A percentile compares a stretch with the other conserved stretches of the same genome.
These are phyloP conservation scores for Poliocrania exsul DNA, from an alignment of 2,797 vertebrate species.

Conservation along the genomic window DNA sequence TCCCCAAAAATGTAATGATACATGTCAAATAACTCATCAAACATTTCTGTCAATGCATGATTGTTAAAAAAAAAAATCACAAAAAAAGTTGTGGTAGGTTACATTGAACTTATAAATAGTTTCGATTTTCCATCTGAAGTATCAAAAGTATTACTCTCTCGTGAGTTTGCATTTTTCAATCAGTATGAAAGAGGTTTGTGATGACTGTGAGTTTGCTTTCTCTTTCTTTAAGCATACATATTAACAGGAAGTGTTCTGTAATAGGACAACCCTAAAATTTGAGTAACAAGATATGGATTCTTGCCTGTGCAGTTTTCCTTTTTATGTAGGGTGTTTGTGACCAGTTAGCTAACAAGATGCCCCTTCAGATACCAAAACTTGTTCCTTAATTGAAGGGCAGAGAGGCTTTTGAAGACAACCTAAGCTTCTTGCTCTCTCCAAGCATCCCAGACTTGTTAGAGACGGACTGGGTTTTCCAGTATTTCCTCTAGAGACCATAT, in stretches of 20 bases:
- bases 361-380: neutral
- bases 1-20: neutral
- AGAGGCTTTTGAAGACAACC: neutral
- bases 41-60: neutral
- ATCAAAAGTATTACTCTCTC: neutral
- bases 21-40: neutral
- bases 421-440: neutral
- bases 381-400: neutral
- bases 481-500: neutral
- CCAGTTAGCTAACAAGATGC: neutral
- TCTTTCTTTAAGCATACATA: neutral
- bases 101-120: neutral
- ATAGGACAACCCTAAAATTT: neutral
- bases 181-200: neutral
- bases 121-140: neutral
- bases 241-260: neutral
- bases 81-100: neutral
- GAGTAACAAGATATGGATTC: neutral
- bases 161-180: neutral
- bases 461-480: neutral
- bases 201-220: neutral
- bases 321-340: neutral
- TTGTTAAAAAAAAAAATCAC: neutral
- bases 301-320: neutral
- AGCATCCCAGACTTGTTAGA: fast-evolving